A percentile compares a stretch with the other conserved stretches of the same genome.
phyloP scores from a whole-genome alignment of 1,140 invertebrate genomes.

The Polypedilum pembai region DNA sequence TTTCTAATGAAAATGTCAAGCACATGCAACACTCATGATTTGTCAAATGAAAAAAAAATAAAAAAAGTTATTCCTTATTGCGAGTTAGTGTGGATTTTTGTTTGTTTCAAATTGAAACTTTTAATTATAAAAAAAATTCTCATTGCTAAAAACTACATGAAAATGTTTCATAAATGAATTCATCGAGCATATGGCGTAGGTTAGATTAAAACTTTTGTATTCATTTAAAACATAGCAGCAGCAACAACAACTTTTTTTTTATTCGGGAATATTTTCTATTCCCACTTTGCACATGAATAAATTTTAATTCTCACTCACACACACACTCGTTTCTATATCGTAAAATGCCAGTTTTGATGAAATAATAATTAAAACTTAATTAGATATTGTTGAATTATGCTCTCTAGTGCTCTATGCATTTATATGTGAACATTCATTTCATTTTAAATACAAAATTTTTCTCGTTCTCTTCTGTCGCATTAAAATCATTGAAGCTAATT shows the following conservation, averaged over 20 bases:
- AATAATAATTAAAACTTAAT: slow-evolving; percentile 20
- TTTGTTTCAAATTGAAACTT: slow-evolving; percentile 7
- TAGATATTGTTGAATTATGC: slow-evolving; percentile 13
- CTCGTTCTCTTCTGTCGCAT: background rate
- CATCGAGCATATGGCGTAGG: slow-evolving; percentile 4
- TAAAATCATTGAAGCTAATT: slow-evolving; percentile 12
- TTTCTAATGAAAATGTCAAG: too few species aligned
- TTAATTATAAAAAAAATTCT: background rate
- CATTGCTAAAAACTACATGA: background rate
- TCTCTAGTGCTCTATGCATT: background rate
- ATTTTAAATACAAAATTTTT: background rate
- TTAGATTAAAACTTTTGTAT: slow-evolving; percentile 5
- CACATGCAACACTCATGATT: too few species aligned
- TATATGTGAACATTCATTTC: background rate
- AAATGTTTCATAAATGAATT: background rate
- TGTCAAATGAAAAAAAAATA: too few species aligned
- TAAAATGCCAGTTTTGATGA: background rate
- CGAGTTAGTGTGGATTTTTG: background rate
- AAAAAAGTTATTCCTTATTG: too few species aligned
- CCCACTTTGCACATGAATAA: slow-evolving; percentile 16
- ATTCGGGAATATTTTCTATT: background rate
- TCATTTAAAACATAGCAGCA: slow-evolving; percentile 5
- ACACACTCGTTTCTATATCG: background rate
- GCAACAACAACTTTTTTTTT: background rate
- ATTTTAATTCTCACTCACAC: background rate